These are phyloP conservation scores for Micropoecilia bifurca DNA, from an alignment of 2,797 vertebrate species.

Conservation along the genomic window DNA sequence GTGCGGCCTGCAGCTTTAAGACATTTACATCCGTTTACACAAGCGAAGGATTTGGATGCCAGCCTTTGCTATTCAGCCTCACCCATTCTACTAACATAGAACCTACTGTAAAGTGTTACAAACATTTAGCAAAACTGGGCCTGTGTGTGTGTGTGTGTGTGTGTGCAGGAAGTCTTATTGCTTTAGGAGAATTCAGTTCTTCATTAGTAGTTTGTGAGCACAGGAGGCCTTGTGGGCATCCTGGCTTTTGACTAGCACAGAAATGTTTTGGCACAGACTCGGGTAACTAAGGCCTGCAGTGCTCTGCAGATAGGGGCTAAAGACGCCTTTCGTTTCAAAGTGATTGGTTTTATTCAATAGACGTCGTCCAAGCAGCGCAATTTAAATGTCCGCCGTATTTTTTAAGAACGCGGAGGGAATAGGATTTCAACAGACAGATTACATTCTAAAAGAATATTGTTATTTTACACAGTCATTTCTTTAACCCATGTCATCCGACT, in stretches of 20 bases:
- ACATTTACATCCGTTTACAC: constrained; percentile 59
- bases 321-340: constrained; percentile 37
- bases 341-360: constrained; percentile 11
- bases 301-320: constrained; percentile 46
- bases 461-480: not conserved
- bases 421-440: not conserved
- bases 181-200: constrained; percentile 54
- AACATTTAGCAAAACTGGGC: constrained; percentile 7
- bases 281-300: constrained; percentile 77
- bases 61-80: constrained; percentile 43
- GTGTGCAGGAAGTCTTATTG: constrained; percentile 55
- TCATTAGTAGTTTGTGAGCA: constrained; percentile 79
- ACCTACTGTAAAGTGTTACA: constrained; percentile 54
- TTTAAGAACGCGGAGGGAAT: not conserved
- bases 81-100: constrained; percentile 54
- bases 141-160: constrained; percentile 1
- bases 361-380: constrained; percentile 6
- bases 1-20: constrained; percentile 20
- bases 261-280: constrained; percentile 78
- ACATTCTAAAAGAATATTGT: not conserved
- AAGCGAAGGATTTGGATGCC: constrained; percentile 65
- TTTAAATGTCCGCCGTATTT: not conserved
- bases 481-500: constrained; percentile 12
- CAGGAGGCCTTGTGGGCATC: constrained; percentile 55
- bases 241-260: constrained; percentile 62